Percentiles rank a stretch among this genome's conserved stretches.
Evolutionary conservation across 2,797 vertebrate genomes (phyloP).

Genomic region (Poecilia wingei): DNA sequence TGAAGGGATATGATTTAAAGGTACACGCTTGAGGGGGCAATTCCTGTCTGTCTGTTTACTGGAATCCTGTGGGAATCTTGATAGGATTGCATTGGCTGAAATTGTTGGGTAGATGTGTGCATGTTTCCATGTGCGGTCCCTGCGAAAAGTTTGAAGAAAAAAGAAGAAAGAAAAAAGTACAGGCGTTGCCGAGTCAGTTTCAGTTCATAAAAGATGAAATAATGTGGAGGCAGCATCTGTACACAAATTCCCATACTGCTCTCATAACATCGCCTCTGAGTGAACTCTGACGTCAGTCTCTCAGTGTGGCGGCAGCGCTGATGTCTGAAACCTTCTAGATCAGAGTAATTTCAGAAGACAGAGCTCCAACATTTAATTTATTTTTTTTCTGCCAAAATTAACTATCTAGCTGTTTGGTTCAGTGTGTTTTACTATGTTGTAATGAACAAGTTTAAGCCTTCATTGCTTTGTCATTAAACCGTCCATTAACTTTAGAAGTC

Average conservation of each 20-base stretch:
- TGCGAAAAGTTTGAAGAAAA: slow-evolving; percentile 50
- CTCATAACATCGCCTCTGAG: slow-evolving; percentile 34
- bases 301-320: slow-evolving; percentile 13
- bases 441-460: slow-evolving; percentile 46
- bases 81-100: slow-evolving; percentile 68
- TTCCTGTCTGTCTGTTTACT: slow-evolving; percentile 67
- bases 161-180: slow-evolving; percentile 39
- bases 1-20: slow-evolving; percentile 69
- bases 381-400: slow-evolving; percentile 35
- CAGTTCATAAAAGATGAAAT: slow-evolving; percentile 68
- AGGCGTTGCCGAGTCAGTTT: slow-evolving; percentile 55
- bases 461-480: slow-evolving; percentile 63
- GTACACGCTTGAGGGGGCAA: slow-evolving; percentile 49
- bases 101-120: slow-evolving; percentile 19
- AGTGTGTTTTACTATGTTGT: slow-evolving; percentile 29
- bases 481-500: slow-evolving; percentile 64
- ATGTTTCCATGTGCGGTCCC: slow-evolving; percentile 45
- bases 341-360: slow-evolving; percentile 14
- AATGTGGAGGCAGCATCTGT: slow-evolving; percentile 41
- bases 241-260: slow-evolving; percentile 35
- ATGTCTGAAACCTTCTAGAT: slow-evolving; percentile 3
- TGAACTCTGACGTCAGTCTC: slow-evolving; percentile 29
- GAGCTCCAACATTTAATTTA: slow-evolving; percentile 21
- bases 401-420: slow-evolving; percentile 12
- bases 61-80: slow-evolving; percentile 75